A percentile compares a stretch with the other conserved stretches of the same genome.
phyloP scores from a whole-genome alignment of 2,888 invertebrate genomes.

The Podabrus alpinus region DNA sequence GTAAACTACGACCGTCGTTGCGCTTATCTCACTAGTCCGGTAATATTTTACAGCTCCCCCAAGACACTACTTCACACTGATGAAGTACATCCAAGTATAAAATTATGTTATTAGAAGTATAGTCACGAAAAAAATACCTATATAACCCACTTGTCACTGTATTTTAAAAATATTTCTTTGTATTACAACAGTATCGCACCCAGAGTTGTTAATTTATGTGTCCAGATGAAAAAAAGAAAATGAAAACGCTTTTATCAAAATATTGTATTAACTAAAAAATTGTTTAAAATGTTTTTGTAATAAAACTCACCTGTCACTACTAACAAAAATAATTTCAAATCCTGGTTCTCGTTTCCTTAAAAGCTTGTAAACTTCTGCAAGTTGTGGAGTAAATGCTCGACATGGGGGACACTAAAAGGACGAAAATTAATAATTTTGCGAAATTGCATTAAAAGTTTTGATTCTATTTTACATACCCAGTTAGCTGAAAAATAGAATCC shows the following conservation, averaged over 20 bases:
- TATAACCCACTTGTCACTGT: neutral
- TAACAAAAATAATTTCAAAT: slow-evolving; percentile 83
- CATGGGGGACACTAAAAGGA: slow-evolving; percentile 81
- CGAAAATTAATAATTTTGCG: neutral
- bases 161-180: neutral
- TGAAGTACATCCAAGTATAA: slow-evolving; percentile 25
- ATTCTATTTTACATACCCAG: slow-evolving; percentile 66
- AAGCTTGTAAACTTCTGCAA: slow-evolving; percentile 73
- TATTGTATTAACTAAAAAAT: neutral
- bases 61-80: slow-evolving; percentile 28
- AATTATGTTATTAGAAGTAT: slow-evolving; percentile 27
- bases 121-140: slow-evolving; percentile 7
- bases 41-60: slow-evolving; percentile 33
- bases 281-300: neutral
- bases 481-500: slow-evolving; percentile 88
- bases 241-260: neutral
- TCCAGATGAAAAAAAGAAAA: neutral
- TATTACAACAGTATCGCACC: neutral
- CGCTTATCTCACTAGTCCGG: slow-evolving; percentile 31
- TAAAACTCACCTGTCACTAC: slow-evolving; percentile 73
- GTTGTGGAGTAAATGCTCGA: slow-evolving; percentile 78
- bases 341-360: slow-evolving; percentile 70
- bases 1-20: slow-evolving; percentile 22
- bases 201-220: neutral
- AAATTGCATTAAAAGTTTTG: slow-evolving; percentile 5